phyloP scores from a whole-genome alignment of 1,140 invertebrate species.

The Dendrolimus kikuchii region DNA sequence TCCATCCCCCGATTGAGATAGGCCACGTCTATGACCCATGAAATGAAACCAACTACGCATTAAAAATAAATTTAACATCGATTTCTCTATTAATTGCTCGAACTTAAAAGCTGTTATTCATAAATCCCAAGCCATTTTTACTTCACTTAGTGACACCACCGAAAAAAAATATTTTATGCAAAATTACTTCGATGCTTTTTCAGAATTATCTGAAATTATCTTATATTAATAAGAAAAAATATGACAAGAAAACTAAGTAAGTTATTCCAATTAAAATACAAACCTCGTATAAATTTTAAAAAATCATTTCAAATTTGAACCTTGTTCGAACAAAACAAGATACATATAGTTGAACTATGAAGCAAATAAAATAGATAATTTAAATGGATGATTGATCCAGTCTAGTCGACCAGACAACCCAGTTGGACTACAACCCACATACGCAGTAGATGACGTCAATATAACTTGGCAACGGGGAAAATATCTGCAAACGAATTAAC shows the following conservation, averaged over 20 bases:
- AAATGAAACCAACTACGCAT: slow-evolving; percentile 10
- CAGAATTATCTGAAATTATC: too few species aligned
- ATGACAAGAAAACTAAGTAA: slow-evolving; percentile 1
- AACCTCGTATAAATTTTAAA: too few species aligned
- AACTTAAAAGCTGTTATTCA: neutral
- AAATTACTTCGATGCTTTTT: slow-evolving; percentile 2
- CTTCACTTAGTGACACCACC: too few species aligned
- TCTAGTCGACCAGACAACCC: slow-evolving; percentile 12
- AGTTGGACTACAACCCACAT: slow-evolving; percentile 20
- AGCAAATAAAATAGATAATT: too few species aligned
- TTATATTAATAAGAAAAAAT: too few species aligned
- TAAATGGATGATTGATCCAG: neutral
- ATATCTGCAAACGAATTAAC: slow-evolving; percentile 24
- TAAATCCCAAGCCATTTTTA: too few species aligned
- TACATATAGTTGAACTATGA: too few species aligned
- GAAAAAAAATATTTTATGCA: too few species aligned
- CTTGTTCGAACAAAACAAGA: too few species aligned
- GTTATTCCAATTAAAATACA: neutral
- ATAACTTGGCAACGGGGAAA: slow-evolving; percentile 17
- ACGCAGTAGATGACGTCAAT: slow-evolving; percentile 25
- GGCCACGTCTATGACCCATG: slow-evolving; percentile 37
- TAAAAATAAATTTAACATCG: neutral
- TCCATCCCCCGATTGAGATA: slow-evolving; percentile 49
- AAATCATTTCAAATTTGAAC: too few species aligned
- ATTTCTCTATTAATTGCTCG: neutral